phyloP scores from a whole-genome alignment of 1,140 invertebrate species.

The Agrilus planipennis region DNA sequence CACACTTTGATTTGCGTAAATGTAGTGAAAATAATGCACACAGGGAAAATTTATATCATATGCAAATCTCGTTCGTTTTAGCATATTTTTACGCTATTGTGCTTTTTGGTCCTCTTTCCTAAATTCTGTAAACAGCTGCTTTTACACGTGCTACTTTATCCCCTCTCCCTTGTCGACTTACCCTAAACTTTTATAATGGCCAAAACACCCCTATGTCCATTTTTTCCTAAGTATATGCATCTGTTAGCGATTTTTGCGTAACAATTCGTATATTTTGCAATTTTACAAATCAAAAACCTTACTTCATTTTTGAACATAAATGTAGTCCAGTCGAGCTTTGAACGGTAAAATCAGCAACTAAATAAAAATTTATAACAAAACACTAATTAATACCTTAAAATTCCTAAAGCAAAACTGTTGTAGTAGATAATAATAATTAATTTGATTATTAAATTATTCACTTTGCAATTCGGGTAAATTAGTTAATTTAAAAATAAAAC shows the following conservation, averaged over 20 bases:
- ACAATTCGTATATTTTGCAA: too few relatives aligned
- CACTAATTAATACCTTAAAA: too few relatives aligned
- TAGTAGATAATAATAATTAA: too few relatives aligned
- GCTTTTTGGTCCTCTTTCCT: constrained; percentile 20
- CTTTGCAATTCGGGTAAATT: too few relatives aligned
- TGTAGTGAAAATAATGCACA: constrained; percentile 9
- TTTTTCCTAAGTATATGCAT: constrained; percentile 27
- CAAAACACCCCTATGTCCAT: constrained; percentile 16
- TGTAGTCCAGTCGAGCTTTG: too few relatives aligned
- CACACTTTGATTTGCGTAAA: constrained; percentile 12
- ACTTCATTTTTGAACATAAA: too few relatives aligned
- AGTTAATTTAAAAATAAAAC: too few relatives aligned
- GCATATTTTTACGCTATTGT: constrained; percentile 22
- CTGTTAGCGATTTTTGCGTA: constrained; percentile 13
- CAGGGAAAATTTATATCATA: constrained; percentile 8
- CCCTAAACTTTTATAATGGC: constrained; percentile 15
- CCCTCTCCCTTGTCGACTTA: constrained; percentile 6
- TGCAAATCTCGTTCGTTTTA: constrained; percentile 25
- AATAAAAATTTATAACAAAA: too few relatives aligned
- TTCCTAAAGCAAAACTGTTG: too few relatives aligned
- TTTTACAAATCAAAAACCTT: too few relatives aligned
- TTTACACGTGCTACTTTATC: constrained; percentile 11
- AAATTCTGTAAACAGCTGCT: constrained; percentile 28
- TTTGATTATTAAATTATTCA: too few relatives aligned
- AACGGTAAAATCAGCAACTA: too few relatives aligned